phyloP scores from a whole-genome alignment of 2,888 invertebrate species.

The Caenorhabditis virilis region DNA sequence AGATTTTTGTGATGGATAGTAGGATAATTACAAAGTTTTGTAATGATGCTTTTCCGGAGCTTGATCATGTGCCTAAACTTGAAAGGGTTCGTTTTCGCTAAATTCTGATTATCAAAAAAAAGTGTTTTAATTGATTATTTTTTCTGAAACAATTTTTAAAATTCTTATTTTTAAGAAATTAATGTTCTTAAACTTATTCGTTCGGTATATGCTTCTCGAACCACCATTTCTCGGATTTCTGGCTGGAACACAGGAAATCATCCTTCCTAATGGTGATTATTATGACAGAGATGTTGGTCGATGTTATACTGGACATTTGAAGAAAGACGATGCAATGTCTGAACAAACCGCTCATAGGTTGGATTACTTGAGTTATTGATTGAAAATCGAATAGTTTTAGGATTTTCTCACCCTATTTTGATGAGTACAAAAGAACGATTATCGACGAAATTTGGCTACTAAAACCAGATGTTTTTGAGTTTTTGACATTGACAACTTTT shows the following conservation, averaged over 20 bases:
- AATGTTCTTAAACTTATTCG: conserved; percentile 30
- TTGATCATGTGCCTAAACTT: conserved; percentile 9
- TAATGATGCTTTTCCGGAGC: conserved; percentile 23
- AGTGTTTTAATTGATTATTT: too few relatives aligned
- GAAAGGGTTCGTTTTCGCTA: too few relatives aligned
- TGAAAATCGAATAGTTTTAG: too few relatives aligned
- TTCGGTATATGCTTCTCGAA: conserved; percentile 27
- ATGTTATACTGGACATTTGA: conserved; percentile 19
- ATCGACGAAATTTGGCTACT: conserved; percentile 20
- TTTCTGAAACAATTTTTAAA: not conserved
- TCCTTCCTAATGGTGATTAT: conserved; percentile 28
- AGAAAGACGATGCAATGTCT: not conserved
- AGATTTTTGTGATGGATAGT: conserved; percentile 23
- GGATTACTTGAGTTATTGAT: too few relatives aligned
- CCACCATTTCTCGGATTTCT: conserved; percentile 25
- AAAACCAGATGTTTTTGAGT: conserved; percentile 30
- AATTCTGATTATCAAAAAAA: too few relatives aligned
- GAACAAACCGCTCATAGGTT: too few relatives aligned
- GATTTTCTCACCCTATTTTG: conserved; percentile 27
- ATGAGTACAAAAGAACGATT: conserved; percentile 27
- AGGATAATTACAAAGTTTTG: conserved; percentile 18
- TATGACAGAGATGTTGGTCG: conserved; percentile 19
- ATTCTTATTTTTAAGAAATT: not conserved
- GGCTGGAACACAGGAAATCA: conserved; percentile 17
- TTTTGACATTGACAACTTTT: conserved; percentile 14